Evolutionary conservation across 2,797 vertebrate species (phyloP), one percentile per base, ranked within the genome.

Genomic region (Emys orbicularis): DNA sequence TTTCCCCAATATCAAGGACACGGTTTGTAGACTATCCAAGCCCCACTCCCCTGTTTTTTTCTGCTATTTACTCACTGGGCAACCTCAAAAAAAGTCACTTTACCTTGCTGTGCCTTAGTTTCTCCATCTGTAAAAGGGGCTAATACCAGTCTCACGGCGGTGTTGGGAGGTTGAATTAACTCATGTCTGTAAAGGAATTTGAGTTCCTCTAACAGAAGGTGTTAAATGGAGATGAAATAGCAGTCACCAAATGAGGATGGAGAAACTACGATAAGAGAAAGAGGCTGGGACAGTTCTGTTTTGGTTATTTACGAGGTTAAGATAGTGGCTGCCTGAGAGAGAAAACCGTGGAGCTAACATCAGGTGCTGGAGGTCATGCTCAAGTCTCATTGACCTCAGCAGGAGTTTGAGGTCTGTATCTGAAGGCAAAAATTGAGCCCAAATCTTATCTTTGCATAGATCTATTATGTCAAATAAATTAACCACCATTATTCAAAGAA

Each of bases 121-220:
- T 15, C 29, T 34, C 57, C 88, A 77, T 94, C 95, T 94, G 85
- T 94, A 95, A 93, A 96, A 88, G 77, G 92, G 90, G 92, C 91
- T 96, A 92, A 92, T 90, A 93, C 34, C 34, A 34, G 9, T 68
- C 34, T 68, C 34, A 19, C 4, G 16, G 16, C 15, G 2, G 61
- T 68, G 61, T n/a, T 8, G 34, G 61, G 61, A 37, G 31, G 18
- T 19, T n/a, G 34, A 34, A 34, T n/a, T n/a, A n/a, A 57, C 61
- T 54, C 54, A 37, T n/a, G 4, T 37, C 8, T 68, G 34, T n/a
- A n/a, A 34, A 37, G 27, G 27, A 57, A 57, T 57, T n/a, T n/a
- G 61, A 37, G 16, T 8, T 18, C 8, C 34, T 68, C 61, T n/a
- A n/a, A 19, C 9, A 37, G 34, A n/a, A 68, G 61, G 18, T n/a